phyloP scores from a whole-genome alignment of 2,113 vertebrate species.

The Brachyhypopomus occidentalis region DNA sequence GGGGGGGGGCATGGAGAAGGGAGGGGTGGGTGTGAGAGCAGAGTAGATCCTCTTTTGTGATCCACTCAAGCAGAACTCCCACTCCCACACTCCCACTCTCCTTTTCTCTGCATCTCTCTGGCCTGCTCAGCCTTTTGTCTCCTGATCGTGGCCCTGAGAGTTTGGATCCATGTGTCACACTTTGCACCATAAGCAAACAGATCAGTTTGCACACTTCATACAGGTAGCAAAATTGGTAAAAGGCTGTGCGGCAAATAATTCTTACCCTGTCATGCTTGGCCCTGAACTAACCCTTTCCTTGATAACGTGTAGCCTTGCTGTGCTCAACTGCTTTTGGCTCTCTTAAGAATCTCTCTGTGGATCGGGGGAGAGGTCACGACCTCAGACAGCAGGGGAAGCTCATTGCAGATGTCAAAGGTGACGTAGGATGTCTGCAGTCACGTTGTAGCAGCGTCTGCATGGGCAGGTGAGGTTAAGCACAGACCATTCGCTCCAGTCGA shows the following conservation, averaged over 20 bases:
- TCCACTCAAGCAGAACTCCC: conserved; percentile 75
- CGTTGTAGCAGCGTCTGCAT: background rate
- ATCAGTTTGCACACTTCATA: conserved; percentile 21
- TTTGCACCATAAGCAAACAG: background rate
- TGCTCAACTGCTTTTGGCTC: background rate
- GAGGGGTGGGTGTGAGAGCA: conserved; percentile 57
- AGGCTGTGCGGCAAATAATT: background rate
- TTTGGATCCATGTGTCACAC: conserved; percentile 11
- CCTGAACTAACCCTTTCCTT: background rate
- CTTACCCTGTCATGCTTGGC: background rate
- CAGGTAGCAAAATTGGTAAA: conserved; percentile 60
- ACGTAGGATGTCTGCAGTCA: conserved; percentile 1
- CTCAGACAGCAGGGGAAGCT: background rate
- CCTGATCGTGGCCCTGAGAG: conserved; percentile 40
- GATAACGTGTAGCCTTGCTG: background rate
- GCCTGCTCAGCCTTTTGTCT: conserved; percentile 15
- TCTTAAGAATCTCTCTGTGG: background rate
- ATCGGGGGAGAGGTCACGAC: background rate
- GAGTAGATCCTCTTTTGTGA: conserved; percentile 70
- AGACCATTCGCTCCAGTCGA: background rate
- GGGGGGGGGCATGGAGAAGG: background rate
- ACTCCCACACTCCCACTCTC: conserved; percentile 54
- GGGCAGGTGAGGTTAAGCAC: conserved; percentile 14
- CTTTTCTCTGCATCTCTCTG: conserved; percentile 40
- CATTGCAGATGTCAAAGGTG: background rate